phyloP scores from a whole-genome alignment of 2,797 vertebrate species.

The Pangasius mekongensis region DNA sequence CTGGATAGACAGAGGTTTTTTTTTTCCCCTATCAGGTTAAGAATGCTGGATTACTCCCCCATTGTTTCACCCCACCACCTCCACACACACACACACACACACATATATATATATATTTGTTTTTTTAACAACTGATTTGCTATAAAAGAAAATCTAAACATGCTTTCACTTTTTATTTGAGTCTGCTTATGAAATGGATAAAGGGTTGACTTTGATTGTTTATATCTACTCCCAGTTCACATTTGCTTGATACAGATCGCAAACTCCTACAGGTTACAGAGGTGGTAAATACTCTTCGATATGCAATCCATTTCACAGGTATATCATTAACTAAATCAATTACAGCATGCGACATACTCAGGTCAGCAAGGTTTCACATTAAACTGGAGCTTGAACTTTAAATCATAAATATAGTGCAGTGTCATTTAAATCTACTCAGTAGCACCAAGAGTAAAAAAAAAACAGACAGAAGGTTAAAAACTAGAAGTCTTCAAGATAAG shows the following conservation, averaged over 20 bases:
- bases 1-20: not conserved
- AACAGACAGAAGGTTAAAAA: constrained; percentile 22
- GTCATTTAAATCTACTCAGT: not conserved
- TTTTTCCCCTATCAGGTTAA: not conserved
- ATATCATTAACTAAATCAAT: constrained; percentile 16
- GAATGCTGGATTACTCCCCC: not conserved
- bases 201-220: not conserved
- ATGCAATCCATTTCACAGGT: not conserved
- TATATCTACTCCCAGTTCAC: not conserved
- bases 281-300: constrained; percentile 27
- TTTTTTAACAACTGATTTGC: not conserved
- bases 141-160: not conserved
- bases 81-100: no score
- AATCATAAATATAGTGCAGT: not conserved
- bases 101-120: no score
- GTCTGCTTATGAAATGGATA: not conserved
- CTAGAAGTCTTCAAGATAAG: constrained; percentile 5
- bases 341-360: not conserved
- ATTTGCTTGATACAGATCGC: not conserved
- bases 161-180: constrained; percentile 3
- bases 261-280: not conserved
- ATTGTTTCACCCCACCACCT: not conserved
- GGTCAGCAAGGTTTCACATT: not conserved
- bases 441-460: not conserved
- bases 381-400: not conserved